Conservation (phyloP, 2,113 vertebrate genomes). For the Microtus pennsylvanicus region DNA sequence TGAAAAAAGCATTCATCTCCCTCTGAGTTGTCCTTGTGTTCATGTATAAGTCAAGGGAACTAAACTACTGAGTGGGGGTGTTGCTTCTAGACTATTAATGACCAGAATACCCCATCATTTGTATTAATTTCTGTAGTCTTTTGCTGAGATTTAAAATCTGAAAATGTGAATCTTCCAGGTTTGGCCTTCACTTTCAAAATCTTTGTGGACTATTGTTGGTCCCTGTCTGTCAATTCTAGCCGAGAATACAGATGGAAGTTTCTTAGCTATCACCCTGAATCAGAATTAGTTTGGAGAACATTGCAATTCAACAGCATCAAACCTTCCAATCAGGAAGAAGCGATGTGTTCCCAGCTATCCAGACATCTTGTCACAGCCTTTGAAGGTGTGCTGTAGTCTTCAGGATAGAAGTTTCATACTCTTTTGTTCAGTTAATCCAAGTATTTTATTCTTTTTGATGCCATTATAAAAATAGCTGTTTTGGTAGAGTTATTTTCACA, state of each 20-base stretch:
- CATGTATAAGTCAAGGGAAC: background rate
- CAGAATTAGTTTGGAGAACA: background rate
- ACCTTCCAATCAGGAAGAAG: background rate
- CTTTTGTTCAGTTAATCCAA: slow-evolving; percentile 8
- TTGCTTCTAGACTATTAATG: background rate
- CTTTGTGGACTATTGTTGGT: background rate
- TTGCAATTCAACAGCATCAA: background rate
- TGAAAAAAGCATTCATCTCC: background rate
- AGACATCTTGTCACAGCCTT: background rate
- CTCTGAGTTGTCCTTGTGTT: background rate
- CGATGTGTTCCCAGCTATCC: background rate
- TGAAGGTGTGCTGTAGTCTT: background rate
- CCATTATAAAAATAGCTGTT: background rate
- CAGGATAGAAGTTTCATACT: background rate
- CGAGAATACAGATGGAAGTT: background rate
- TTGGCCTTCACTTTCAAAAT: background rate
- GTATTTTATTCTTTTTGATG: slow-evolving; percentile 27
- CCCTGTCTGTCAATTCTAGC: background rate
- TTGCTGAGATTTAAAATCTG: background rate
- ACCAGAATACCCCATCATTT: background rate
- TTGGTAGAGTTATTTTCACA: slow-evolving; percentile 24
- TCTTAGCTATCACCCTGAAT: background rate
- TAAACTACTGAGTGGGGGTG: background rate
- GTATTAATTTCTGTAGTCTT: background rate
- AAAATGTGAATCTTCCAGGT: background rate